phyloP scores from a whole-genome alignment of 2,113 vertebrate genomes.

The Recurvirostra avosetta region DNA sequence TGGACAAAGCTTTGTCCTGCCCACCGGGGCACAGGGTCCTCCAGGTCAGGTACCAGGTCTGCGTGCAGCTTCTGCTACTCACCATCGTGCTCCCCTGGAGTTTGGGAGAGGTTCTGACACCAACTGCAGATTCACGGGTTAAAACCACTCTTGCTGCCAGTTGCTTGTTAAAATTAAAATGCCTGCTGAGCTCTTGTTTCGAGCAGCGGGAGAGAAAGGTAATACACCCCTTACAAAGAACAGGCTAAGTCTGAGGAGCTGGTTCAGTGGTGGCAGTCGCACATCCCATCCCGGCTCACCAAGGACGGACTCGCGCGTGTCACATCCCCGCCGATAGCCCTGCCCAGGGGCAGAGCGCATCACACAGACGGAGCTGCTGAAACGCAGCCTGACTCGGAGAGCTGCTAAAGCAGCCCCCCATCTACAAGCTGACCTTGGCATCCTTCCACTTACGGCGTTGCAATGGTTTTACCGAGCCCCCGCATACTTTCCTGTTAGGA shows the following conservation, averaged over 20 bases:
- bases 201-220: not conserved
- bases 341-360: not conserved
- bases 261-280: not conserved
- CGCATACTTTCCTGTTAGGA: not conserved
- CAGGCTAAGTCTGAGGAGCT: not conserved
- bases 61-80: not conserved
- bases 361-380: not conserved
- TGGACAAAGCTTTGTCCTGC: not conserved
- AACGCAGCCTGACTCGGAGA: not conserved
- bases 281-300: not conserved
- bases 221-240: not conserved
- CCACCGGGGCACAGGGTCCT: not conserved
- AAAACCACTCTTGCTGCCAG: not conserved
- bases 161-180: not conserved
- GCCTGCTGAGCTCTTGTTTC: not conserved
- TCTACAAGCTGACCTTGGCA: not conserved
- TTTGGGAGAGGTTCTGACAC: not conserved
- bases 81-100: accelerated
- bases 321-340: not conserved
- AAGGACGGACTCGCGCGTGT: accelerated
- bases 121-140: not conserved
- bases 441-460: not conserved
- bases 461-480: not conserved
- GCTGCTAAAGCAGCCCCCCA: not conserved
- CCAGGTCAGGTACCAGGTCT: not conserved